Evolutionary conservation across 2,888 invertebrate species (phyloP), one percentile per base, ranked within the genome.

Genomic region (Pasiphila rectangulata): DNA sequence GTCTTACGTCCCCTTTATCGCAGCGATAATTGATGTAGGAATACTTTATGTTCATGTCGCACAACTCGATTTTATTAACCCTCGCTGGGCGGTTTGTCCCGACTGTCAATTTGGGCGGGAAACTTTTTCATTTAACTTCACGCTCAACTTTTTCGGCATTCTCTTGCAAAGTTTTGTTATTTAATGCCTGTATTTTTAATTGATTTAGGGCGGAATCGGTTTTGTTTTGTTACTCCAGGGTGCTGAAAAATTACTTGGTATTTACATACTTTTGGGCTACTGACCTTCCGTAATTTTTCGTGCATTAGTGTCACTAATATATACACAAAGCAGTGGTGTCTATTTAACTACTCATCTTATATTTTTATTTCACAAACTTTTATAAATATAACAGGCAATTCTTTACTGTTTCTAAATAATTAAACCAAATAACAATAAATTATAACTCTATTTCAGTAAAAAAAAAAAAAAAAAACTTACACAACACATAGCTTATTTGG

Each of bases 61-160:
- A 67, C 9, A 64, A 68, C 68, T n/a, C 66, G 67, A 69, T 75
- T 75, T 78, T 81, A 76, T 75, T 71, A 75, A 75, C 76, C 74
- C 69, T 69, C 58, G 59, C 63, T 57, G 29, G 39, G 39, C 36
- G 39, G 43, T 24, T 35, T 71, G 73, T 71, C 69, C 66, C 64
- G 69, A 72, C 82, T 81, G 85, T 83, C 88, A 85, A 83, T 86
- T 82, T 81, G 72, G 70, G 72, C 66, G 64, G 60, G 58, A 70
- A 87, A 87, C 86, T 85, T 87, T 86, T 74, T 79, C 79, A 85
- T 87, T 87, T 84, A 86, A 84, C 83, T 86, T 74, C 51, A 67
- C 69, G 66, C 71, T 67, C 61, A 75, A 77, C 73, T 82, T 79
- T 77, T 75, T 68, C 61, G 68, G 72, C 72, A 77, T 82, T 80